Evolutionary conservation across 2,113 vertebrate species (phyloP), one percentile per base, ranked within the genome.

Genomic region (Thryonomys swinderianus): DNA sequence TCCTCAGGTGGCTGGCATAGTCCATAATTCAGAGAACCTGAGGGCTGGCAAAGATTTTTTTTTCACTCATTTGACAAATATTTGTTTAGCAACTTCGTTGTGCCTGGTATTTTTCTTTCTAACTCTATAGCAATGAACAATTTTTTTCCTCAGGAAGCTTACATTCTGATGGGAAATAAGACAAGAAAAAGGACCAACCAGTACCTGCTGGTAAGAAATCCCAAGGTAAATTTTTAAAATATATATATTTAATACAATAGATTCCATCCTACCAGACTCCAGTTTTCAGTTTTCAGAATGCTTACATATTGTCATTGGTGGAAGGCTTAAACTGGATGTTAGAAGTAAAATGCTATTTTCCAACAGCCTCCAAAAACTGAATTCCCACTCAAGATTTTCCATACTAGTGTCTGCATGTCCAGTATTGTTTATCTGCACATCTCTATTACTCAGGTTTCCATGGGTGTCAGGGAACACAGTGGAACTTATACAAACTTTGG

Each of bases 51-150:
- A 93, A 93, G 69, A 34, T 10, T 34, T 95, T 84, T 95, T 84
- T 85, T 90, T 79, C 34, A 66, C 81, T 93, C 45, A 73, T n/a
- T 73, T 51, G 81, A 91, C 17, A 79, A 87, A 79, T 84, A 84
- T 59, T 83, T 82, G 45, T 27, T 79, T 76, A 81, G 10, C 25
- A 55, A 71, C 30, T 57, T 51, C 51, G 62, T 1, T 40, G 5
- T 34, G 7, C 42, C 25, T 85, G 27, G 7, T 14, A 81, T 7
- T 51, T 3, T 40, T 18, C 25, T 64, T 87, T 74, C 71, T 64
- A 81, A 71, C 40, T 79, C 71, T 30, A n/a, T 13, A 85, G 23
- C 21, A 64, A 53, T 69, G 9, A 85, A 61, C 1, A 90, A 17
- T 67, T 93, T 59, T 93, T 84, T 37, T 21, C 45, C 82, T 84